Evolutionary conservation across 2,797 vertebrate genomes (phyloP).

Genomic region (Typhlichthys eigenmanni): DNA sequence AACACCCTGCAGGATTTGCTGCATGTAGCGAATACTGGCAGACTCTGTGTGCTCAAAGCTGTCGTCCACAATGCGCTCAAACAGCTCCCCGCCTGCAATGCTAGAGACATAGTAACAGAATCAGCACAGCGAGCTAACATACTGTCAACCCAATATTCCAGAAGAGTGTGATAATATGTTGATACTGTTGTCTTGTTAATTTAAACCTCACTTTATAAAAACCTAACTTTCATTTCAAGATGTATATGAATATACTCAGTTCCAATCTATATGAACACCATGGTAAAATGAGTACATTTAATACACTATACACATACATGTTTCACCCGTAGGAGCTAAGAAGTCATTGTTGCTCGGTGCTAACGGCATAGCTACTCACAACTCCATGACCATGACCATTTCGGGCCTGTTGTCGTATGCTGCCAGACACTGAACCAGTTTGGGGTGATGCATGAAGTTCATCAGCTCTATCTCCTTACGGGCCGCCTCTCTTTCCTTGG

Average conservation of each 20-base stretch:
- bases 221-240: too few species aligned
- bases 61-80: constrained; percentile 86
- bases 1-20: constrained; percentile 85
- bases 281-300: too few species aligned
- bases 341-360: too few species aligned
- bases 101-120: constrained; percentile 54
- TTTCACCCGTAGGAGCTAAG: too few species aligned
- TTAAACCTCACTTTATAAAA: too few species aligned
- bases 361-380: constrained; percentile 66
- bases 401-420: constrained; percentile 81
- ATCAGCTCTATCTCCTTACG: constrained; percentile 84
- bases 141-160: too few species aligned
- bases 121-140: neutral
- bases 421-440: constrained; percentile 83
- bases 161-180: too few species aligned
- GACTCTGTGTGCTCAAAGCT: constrained; percentile 87
- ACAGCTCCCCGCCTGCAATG: constrained; percentile 86
- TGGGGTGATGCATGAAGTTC: constrained; percentile 87
- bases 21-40: constrained; percentile 80
- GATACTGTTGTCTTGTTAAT: too few species aligned
- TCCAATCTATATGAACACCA: too few species aligned
- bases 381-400: constrained; percentile 91
- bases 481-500: constrained; percentile 79
- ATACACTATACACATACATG: too few species aligned
- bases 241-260: too few species aligned